phyloP scores from a whole-genome alignment of 2,797 vertebrate genomes.

The Malurus leucopterus region DNA sequence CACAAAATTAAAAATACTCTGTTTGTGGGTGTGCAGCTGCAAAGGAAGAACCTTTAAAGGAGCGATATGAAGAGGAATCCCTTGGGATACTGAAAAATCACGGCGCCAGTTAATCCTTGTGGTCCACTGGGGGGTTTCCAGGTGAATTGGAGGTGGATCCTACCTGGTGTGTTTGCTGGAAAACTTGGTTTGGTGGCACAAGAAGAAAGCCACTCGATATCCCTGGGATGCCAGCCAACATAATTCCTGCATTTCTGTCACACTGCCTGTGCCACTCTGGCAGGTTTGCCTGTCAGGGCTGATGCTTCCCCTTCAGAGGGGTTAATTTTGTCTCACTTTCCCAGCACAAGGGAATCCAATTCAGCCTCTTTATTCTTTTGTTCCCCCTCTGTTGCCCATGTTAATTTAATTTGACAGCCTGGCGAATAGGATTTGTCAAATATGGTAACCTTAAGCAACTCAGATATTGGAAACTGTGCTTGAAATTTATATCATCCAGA shows the following conservation, averaged over 20 bases:
- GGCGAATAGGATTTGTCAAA: conserved; percentile 68
- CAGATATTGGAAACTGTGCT: conserved; percentile 65
- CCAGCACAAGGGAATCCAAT: neutral
- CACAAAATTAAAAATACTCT: neutral
- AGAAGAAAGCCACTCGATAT: neutral
- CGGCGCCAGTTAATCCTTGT: neutral
- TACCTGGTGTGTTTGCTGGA: neutral
- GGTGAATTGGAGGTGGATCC: neutral
- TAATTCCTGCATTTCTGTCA: neutral
- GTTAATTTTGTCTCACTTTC: conserved; percentile 24
- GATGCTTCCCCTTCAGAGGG: neutral
- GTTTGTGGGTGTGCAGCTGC: neutral
- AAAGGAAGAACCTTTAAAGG: neutral
- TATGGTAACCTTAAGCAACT: conserved; percentile 62
- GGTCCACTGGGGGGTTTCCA: neutral
- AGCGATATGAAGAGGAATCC: neutral
- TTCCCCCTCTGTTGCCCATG: neutral
- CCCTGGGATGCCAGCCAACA: neutral
- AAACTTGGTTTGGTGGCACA: neutral
- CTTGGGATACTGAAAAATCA: neutral
- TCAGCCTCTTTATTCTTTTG: conserved; percentile 38
- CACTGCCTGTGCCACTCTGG: neutral
- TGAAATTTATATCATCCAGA: conserved; percentile 71
- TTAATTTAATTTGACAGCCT: conserved; percentile 70
- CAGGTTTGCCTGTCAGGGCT: neutral